Percentiles rank a stretch among this genome's conserved stretches.
Conservation (phyloP, 2,113 vertebrate species). For the Corynorhinus townsendii region DNA sequence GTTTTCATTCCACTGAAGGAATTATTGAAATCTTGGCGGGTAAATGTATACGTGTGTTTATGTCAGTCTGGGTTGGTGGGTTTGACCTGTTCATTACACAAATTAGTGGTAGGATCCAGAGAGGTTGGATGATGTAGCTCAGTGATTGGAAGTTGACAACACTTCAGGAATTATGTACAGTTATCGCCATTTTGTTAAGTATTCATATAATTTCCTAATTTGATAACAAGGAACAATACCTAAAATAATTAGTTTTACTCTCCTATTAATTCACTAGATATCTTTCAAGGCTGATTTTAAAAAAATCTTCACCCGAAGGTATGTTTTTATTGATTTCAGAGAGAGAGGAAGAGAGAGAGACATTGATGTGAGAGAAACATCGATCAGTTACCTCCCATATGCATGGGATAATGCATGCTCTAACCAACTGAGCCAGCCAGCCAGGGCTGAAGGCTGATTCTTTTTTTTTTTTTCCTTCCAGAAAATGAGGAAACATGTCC, state of each 20-base stretch:
- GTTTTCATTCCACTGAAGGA: conserved; percentile 16
- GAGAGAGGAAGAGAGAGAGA: too few relatives aligned
- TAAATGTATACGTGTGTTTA: not conserved
- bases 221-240: not conserved
- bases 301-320: too few relatives aligned
- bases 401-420: too few relatives aligned
- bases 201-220: not conserved
- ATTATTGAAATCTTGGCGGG: not conserved
- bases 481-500: too few relatives aligned
- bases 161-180: conserved; percentile 23
- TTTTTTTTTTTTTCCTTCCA: too few relatives aligned
- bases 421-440: too few relatives aligned
- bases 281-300: not conserved
- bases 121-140: not conserved
- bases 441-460: not conserved
- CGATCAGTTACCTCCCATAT: too few relatives aligned
- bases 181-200: not conserved
- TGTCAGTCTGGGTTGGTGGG: not conserved
- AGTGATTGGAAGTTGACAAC: not conserved
- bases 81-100: not conserved
- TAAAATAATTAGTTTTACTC: not conserved
- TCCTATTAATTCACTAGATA: not conserved
- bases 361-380: too few relatives aligned
- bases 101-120: not conserved
- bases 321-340: too few relatives aligned